Evolutionary conservation across 2,113 vertebrate genomes (phyloP).

Genomic region (Promerops cafer): DNA sequence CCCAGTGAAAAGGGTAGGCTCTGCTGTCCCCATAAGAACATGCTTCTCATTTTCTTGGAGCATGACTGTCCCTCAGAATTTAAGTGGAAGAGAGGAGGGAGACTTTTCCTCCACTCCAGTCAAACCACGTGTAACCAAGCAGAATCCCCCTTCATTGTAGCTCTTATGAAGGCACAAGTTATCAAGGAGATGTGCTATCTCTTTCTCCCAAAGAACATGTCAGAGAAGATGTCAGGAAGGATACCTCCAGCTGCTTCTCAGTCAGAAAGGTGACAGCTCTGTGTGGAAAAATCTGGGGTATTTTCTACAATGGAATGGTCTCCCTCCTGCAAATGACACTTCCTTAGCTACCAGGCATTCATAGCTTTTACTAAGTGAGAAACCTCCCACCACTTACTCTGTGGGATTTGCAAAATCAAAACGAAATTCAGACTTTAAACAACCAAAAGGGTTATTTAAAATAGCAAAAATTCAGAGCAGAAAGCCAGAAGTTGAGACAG

Average conservation of each 20-base stretch:
- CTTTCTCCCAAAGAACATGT: neutral
- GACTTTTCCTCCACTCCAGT: neutral
- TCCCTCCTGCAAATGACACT: neutral
- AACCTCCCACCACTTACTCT: neutral
- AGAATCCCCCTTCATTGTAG: neutral
- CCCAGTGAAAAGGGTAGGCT: neutral
- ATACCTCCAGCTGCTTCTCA: neutral
- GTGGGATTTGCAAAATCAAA: neutral
- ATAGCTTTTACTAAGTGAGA: neutral
- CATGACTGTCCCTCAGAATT: neutral
- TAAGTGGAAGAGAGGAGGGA: neutral
- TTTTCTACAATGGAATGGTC: neutral
- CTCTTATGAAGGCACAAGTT: neutral
- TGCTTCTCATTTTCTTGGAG: neutral
- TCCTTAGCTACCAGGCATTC: neutral
- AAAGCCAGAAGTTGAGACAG: neutral
- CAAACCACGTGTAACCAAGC: accelerated
- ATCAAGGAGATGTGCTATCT: too few species aligned
- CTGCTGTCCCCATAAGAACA: neutral
- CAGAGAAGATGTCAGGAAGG: neutral
- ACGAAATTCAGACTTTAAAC: neutral
- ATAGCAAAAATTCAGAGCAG: neutral
- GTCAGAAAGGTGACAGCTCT: neutral
- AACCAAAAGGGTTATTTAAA: neutral
- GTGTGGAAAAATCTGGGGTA: neutral